Conservation (phyloP, 2,113 vertebrate species). For the Notothenia rossii region DNA sequence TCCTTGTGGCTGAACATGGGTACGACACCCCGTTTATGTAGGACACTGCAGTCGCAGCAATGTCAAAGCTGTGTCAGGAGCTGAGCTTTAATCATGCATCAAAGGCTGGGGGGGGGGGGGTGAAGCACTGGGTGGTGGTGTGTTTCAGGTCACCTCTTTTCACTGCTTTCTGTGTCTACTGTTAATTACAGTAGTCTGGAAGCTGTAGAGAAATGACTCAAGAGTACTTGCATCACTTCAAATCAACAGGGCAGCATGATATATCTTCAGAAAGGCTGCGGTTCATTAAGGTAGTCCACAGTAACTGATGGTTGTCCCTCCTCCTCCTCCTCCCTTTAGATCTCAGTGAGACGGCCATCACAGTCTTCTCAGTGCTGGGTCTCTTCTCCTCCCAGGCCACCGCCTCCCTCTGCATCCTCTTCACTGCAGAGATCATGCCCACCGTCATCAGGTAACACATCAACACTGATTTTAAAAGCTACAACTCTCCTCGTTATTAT, state of each 20-base stretch:
- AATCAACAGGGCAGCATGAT: constrained; percentile 1
- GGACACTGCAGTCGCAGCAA: constrained; percentile 73
- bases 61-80: constrained; percentile 57
- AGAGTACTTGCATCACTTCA: not conserved
- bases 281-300: not conserved
- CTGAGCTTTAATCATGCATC: constrained; percentile 44
- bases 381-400: constrained; percentile 91
- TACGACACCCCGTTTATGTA: constrained; percentile 39
- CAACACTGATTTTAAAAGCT: not conserved
- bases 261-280: not conserved
- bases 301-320: not conserved
- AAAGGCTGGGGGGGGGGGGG: constrained; percentile 1
- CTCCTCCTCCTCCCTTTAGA: constrained; percentile 71
- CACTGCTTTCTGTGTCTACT: not conserved
- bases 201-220: not conserved
- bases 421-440: constrained; percentile 91
- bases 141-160: not conserved
- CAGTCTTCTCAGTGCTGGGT: constrained; percentile 89
- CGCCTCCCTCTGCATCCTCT: constrained; percentile 88
- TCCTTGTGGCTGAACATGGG: constrained; percentile 57
- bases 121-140: not conserved
- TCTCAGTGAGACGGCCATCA: constrained; percentile 88
- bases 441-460: constrained; percentile 87
- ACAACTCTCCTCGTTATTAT: not conserved
- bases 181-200: not conserved